Evolutionary conservation across 2,113 vertebrate species (phyloP).

Genomic region (Oriolus oriolus): DNA sequence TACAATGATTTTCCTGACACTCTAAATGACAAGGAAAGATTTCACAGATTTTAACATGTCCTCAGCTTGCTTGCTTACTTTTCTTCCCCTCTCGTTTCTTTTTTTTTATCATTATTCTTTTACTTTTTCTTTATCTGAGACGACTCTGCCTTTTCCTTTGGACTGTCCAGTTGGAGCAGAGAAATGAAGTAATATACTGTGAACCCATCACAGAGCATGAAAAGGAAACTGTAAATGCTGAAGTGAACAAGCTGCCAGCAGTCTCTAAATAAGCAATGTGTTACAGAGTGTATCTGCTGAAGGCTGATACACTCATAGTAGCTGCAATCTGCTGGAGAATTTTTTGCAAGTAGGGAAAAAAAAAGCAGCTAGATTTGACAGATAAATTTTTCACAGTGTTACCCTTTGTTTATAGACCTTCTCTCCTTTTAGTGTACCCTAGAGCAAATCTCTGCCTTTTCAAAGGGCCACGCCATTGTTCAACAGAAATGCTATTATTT

Average conservation of each 20-base stretch:
- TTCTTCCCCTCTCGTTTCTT: background rate
- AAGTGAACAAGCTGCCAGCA: background rate
- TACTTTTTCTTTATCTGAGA: background rate
- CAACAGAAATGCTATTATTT: conserved; percentile 42
- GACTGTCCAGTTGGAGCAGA: background rate
- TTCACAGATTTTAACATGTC: background rate
- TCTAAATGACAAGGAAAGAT: background rate
- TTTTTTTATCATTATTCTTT: background rate
- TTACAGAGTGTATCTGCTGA: background rate
- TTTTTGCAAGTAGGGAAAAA: background rate
- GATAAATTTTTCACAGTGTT: conserved; percentile 46
- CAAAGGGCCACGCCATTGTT: conserved; percentile 46
- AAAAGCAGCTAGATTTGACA: conserved; percentile 4
- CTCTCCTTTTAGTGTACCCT: conserved; percentile 34
- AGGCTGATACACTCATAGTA: background rate
- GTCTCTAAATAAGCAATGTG: background rate
- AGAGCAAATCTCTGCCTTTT: conserved; percentile 52
- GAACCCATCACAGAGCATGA: background rate
- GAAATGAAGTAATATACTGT: background rate
- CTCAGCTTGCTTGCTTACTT: background rate
- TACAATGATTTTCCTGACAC: background rate
- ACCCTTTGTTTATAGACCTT: conserved; percentile 45
- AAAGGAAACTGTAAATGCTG: background rate
- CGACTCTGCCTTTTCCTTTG: background rate
- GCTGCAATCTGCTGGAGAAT: background rate